Percentiles rank a stretch among this genome's conserved stretches.
Conservation (phyloP, 1,140 invertebrate genomes). For the Aphelinus atriplicis region DNA sequence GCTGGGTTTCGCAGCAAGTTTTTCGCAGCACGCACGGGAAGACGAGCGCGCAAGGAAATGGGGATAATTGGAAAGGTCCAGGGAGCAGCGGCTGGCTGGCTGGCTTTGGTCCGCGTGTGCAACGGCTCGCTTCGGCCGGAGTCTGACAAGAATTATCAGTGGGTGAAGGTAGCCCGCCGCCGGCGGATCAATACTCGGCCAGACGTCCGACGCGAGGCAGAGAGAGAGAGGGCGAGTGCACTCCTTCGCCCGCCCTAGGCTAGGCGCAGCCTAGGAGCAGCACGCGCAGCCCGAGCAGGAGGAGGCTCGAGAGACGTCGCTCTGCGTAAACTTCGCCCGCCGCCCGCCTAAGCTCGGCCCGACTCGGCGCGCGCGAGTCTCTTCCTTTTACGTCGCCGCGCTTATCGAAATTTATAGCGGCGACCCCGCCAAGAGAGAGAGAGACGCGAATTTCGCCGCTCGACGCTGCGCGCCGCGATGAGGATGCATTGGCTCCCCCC, state of each 20-base stretch:
- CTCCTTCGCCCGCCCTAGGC: constrained; percentile 54
- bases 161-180: constrained; percentile 65
- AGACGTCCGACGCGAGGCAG: constrained; percentile 58
- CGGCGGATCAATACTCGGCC: constrained; percentile 36
- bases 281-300: constrained; percentile 52
- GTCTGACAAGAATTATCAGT: constrained; percentile 68
- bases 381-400: constrained; percentile 7
- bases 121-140: constrained; percentile 56
- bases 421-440: background rate
- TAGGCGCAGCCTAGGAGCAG: constrained; percentile 53
- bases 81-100: background rate
- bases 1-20: too few species aligned
- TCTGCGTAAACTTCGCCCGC: constrained; percentile 58
- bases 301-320: constrained; percentile 58
- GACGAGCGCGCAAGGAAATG: constrained; percentile 3
- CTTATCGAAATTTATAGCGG: constrained; percentile 26
- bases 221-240: constrained; percentile 9
- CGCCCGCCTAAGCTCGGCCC: constrained; percentile 59
- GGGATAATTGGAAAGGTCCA: constrained; percentile 41
- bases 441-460: too few species aligned
- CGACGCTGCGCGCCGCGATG: too few species aligned
- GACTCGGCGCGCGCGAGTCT: constrained; percentile 12
- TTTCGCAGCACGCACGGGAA: background rate
- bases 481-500: too few species aligned
- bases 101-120: constrained; percentile 4